A percentile compares a stretch with the other conserved stretches of the same genome.
Evolutionary conservation across 2,113 vertebrate genomes (phyloP).

Genomic region (Mandrillus leucophaeus): DNA sequence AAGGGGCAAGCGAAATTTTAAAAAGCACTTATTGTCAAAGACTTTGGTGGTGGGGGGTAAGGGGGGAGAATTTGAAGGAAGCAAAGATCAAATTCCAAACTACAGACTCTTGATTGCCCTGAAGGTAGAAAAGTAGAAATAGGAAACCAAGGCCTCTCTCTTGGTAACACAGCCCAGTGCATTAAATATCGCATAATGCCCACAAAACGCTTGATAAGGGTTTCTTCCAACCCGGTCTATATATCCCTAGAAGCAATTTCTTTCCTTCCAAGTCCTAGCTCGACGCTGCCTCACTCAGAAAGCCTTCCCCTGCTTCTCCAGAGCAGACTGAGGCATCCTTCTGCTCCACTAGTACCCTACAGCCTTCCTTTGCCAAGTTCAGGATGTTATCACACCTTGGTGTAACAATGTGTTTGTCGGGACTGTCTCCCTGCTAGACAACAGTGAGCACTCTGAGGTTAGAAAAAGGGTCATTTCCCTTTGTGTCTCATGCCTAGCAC

Average conservation of each 20-base stretch:
- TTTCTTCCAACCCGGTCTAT: background rate
- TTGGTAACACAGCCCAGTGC: background rate
- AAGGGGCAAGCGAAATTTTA: background rate
- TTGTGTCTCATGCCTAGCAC: background rate
- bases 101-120: background rate
- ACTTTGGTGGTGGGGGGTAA: background rate
- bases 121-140: background rate
- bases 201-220: background rate
- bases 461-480: background rate
- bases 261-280: background rate
- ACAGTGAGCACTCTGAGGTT: background rate
- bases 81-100: background rate
- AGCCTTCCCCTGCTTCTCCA: background rate
- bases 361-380: background rate
- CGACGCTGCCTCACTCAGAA: background rate
- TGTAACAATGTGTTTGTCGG: background rate
- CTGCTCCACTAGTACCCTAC: background rate
- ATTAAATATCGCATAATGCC: background rate
- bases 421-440: background rate
- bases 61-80: background rate
- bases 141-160: background rate
- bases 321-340: background rate
- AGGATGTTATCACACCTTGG: background rate
- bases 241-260: background rate
- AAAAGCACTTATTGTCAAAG: background rate